Evolutionary conservation across 2,113 vertebrate species (phyloP), one percentile per base, ranked within the genome.

Genomic region (Microcebus murinus): DNA sequence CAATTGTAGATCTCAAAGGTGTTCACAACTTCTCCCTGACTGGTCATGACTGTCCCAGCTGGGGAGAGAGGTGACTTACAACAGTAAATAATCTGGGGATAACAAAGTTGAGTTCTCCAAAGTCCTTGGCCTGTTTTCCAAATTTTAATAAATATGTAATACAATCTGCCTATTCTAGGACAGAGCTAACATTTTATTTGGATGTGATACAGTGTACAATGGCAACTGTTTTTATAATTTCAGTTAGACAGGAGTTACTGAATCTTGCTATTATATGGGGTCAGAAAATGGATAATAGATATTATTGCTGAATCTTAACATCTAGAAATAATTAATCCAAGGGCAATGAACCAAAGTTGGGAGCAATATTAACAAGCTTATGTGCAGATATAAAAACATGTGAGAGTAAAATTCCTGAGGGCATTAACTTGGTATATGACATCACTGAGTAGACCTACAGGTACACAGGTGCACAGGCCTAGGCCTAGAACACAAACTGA

Each of bases 121-220:
- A 91, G 88, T 76, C 67, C 68, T 94, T 97, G 96, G 95, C 83
- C 63, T 90, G 45, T 76, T 94, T 95, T 93, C n/a, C 63, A 85
- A 93, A 90, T 95, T 91, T 96, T 94, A 97, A 97, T 93, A 89
- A 93, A 86, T 87, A 80, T 48, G 90, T 85, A 96, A 97, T 89
- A 59, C 73, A 93, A 96, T 94, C 95, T 45, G 27, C 74, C 83
- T 81, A 76, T 80, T 94, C 80, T 89, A 96, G 65, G 95, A 96
- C 87, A 96, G 95, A 97, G 77, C 82, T 93, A 97, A 97, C 91
- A 96, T 96, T 97, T 98, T 95, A 90, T 97, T 97, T 97, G 94
- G 96, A 95, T 93, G 73, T 63, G 89, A 67, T 86, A 94, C 86
- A 93, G 83, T 29, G 34, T 94, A 96, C 50, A 83, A 18, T 94